phyloP scores from a whole-genome alignment of 2,113 vertebrate species.

The Aspidoscelis tigris region DNA sequence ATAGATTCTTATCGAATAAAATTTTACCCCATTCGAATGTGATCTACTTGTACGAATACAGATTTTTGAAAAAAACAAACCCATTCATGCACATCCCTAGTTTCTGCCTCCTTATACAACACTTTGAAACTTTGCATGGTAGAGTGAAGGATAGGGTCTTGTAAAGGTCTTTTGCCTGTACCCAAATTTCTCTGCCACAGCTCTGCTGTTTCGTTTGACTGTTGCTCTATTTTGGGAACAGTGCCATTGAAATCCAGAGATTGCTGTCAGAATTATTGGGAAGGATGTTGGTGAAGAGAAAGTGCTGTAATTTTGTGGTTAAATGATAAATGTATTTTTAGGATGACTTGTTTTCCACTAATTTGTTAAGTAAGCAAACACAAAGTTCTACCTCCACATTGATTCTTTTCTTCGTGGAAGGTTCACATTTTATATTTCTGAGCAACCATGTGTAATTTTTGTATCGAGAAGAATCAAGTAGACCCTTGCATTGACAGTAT shows the following conservation, averaged over 20 bases:
- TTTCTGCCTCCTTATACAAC: too few relatives aligned
- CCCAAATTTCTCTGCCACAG: background rate
- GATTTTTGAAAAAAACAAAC: too few relatives aligned
- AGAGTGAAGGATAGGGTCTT: background rate
- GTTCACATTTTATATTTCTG: background rate
- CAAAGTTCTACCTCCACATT: background rate
- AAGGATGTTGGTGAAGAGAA: background rate
- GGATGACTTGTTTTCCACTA: background rate
- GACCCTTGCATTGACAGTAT: too few relatives aligned
- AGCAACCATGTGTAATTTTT: background rate
- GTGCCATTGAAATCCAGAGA: rapidly evolving
- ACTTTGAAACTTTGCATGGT: background rate
- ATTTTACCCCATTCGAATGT: too few relatives aligned
- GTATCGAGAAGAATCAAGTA: too few relatives aligned
- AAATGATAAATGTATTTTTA: slow-evolving; percentile 6
- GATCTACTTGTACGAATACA: too few relatives aligned
- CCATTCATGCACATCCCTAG: too few relatives aligned
- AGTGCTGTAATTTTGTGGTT: background rate
- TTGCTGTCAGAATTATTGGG: slow-evolving; percentile 2
- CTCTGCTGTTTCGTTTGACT: background rate
- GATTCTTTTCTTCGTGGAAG: background rate
- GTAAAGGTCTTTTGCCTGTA: rapidly evolving
- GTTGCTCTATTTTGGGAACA: background rate
- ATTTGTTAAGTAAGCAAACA: background rate
- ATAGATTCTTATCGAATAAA: too few relatives aligned